These are phyloP conservation scores for Channa striata DNA, from an alignment of 2,797 vertebrate genomes.

Conservation along the genomic window DNA sequence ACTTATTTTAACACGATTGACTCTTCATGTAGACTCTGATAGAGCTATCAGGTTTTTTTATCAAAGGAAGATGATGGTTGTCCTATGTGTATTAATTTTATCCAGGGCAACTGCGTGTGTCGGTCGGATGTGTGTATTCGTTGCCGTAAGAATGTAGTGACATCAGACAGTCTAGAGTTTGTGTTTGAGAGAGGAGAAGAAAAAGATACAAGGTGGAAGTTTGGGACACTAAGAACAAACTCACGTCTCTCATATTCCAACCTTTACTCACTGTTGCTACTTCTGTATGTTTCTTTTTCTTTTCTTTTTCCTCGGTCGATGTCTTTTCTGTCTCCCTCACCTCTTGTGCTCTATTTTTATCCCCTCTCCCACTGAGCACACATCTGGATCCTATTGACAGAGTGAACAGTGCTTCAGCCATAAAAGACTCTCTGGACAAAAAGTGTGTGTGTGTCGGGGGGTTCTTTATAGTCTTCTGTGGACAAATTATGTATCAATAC, in stretches of 20 bases:
- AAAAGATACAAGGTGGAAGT: constrained; percentile 7
- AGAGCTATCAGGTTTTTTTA: constrained; percentile 20
- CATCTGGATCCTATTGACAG: constrained; percentile 87
- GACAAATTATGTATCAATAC: too few relatives aligned
- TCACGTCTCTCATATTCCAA: background rate
- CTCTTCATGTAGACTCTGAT: constrained; percentile 15
- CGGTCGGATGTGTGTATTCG: constrained; percentile 26
- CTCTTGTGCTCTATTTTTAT: constrained; percentile 77
- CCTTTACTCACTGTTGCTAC: constrained; percentile 22
- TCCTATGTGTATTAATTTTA: constrained; percentile 53
- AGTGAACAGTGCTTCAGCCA: constrained; percentile 79
- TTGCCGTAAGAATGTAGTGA: constrained; percentile 73
- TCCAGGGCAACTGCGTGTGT: constrained; percentile 51
- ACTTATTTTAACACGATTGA: too few relatives aligned
- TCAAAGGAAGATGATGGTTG: constrained; percentile 32
- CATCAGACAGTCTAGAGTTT: constrained; percentile 67
- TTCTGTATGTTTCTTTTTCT: constrained; percentile 26
- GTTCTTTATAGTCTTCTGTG: too few relatives aligned
- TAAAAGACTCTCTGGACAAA: constrained; percentile 74
- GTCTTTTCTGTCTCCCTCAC: constrained; percentile 62
- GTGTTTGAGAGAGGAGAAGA: constrained; percentile 30
- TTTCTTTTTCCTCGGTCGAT: constrained; percentile 41
- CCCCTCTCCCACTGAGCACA: constrained; percentile 77
- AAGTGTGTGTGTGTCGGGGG: constrained; percentile 19
- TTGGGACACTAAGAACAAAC: constrained; percentile 31